These are phyloP conservation scores for Chelonus insularis DNA, from an alignment of 1,140 invertebrate genomes.

Conservation along the genomic window DNA sequence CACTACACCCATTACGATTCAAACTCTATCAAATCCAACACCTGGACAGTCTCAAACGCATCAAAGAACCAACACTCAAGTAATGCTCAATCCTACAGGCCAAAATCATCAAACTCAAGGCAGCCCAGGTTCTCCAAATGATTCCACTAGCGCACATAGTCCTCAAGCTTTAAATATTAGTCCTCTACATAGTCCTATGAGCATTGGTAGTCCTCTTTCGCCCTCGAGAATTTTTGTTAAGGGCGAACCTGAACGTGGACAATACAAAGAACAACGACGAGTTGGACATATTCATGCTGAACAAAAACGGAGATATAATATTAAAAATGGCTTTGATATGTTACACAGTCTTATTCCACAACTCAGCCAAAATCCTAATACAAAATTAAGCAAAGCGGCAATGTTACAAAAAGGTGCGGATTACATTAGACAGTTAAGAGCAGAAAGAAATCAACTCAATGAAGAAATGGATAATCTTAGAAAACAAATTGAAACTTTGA, in stretches of 20 bases:
- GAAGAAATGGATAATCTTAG: constrained; percentile 86
- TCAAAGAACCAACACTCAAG: constrained; percentile 50
- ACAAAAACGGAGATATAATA: constrained; percentile 95
- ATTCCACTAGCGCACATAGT: constrained; percentile 46
- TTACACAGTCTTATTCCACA: constrained; percentile 92
- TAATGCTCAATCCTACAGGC: constrained; percentile 35
- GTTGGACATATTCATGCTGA: constrained; percentile 95
- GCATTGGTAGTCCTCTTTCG: constrained; percentile 52
- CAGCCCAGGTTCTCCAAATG: constrained; percentile 54
- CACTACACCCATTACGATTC: constrained; percentile 52
- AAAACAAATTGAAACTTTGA: constrained; percentile 87
- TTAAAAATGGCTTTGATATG: constrained; percentile 96
- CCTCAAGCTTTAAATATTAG: constrained; percentile 54
- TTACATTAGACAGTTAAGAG: constrained; percentile 87
- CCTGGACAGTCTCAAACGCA: constrained; percentile 35
- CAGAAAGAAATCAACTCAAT: constrained; percentile 82
- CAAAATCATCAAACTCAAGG: constrained; percentile 42
- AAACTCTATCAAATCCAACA: constrained; percentile 42
- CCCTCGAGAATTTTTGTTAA: constrained; percentile 48
- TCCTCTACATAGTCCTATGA: constrained; percentile 59
- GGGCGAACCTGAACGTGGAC: constrained; percentile 50
- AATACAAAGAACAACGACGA: constrained; percentile 69
- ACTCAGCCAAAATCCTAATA: constrained; percentile 85
- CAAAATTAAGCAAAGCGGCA: constrained; percentile 93
- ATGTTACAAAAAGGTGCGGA: constrained; percentile 97